Evolutionary conservation across 1,140 invertebrate species (phyloP).

Genomic region (Parapsyche elsis): DNA sequence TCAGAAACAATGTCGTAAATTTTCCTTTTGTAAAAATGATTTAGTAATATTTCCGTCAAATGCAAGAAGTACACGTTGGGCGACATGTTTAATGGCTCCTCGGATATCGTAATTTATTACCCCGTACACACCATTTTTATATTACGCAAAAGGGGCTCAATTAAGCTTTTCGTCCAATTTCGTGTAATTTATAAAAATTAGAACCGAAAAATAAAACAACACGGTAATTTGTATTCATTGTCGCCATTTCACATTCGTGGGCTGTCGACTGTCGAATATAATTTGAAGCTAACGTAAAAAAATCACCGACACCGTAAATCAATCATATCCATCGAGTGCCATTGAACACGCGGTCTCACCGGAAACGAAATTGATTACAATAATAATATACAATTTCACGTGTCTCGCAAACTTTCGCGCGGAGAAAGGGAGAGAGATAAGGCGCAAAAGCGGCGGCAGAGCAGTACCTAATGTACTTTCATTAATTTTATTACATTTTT

Average conservation of each 20-base stretch:
- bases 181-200: no score
- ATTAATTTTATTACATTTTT: conserved; percentile 46
- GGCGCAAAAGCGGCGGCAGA: conserved; percentile 19
- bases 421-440: conserved; percentile 31
- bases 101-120: conserved; percentile 34
- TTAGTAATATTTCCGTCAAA: conserved; percentile 45
- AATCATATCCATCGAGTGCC: background rate
- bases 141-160: no score
- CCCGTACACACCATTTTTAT: no score
- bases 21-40: conserved; percentile 41
- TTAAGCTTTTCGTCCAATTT: no score
- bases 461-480: conserved; percentile 31
- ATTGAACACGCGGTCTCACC: conserved; percentile 1
- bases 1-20: conserved; percentile 37
- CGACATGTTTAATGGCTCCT: conserved; percentile 40
- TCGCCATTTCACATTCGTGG: no score
- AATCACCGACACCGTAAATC: background rate
- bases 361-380: conserved; percentile 15
- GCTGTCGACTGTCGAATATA: no score
- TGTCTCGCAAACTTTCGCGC: conserved; percentile 1
- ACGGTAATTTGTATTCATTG: no score
- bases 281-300: no score
- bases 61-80: conserved; percentile 38
- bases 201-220: no score
- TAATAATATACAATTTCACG: conserved; percentile 30